phyloP scores from a whole-genome alignment of 2,113 vertebrate species.

The Camelus bactrianus region DNA sequence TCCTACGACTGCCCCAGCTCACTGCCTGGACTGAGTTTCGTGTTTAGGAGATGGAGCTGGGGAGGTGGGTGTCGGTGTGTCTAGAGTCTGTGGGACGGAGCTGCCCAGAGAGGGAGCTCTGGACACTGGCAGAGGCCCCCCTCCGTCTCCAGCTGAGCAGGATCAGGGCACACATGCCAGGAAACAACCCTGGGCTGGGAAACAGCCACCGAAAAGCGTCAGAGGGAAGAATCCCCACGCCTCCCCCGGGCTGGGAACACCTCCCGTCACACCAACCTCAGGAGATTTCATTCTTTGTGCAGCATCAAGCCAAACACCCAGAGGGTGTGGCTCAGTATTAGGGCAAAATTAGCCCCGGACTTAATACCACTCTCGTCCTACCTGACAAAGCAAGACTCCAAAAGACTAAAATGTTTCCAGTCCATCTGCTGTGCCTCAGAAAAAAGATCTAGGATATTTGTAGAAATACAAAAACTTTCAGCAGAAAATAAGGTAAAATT shows the following conservation, averaged over 20 bases:
- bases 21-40: not conserved
- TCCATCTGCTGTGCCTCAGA: not conserved
- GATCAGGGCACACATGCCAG: fast-evolving
- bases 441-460: not conserved
- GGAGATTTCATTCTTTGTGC: not conserved
- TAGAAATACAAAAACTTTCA: not conserved
- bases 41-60: not conserved
- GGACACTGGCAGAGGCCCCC: too few relatives aligned
- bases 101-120: not conserved
- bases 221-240: not conserved
- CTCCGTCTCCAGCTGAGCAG: not conserved
- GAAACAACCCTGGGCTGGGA: not conserved
- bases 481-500: not conserved
- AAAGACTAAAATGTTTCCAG: not conserved
- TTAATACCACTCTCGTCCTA: not conserved
- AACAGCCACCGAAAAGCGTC: not conserved
- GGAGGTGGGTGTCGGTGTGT: fast-evolving
- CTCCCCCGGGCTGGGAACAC: not conserved
- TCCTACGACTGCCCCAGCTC: not conserved
- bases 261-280: not conserved
- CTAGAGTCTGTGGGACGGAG: not conserved
- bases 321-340: not conserved
- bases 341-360: not conserved
- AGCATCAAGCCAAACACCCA: not conserved
- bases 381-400: not conserved